Base-by-base conservation (phyloP, 2,113 vertebrate species). In the Circaetus cinerascens region DNA sequence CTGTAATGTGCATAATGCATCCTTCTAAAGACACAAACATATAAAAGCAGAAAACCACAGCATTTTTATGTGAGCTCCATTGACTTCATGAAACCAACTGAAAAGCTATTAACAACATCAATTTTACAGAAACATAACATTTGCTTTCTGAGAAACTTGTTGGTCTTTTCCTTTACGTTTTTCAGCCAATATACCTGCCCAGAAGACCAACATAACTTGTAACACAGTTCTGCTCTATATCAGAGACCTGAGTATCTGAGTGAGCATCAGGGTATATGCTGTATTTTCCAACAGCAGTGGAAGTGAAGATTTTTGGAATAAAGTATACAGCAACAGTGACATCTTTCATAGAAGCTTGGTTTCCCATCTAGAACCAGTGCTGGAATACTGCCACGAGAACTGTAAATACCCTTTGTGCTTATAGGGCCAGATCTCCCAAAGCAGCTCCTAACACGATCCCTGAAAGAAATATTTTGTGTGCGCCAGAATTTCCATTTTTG, bases 401-500 rank as follows among this genome's bases (percentile, higher is more conserved):
- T 32, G 34, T 38, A 92, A 62, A 90, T 27, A 55, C 7, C 30
- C 40, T 86, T 84, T 78, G 7, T 34, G 19, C 12, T 77, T 63
- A 50, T 10, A 60, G 38, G 51, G 26, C 7, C 51, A 76, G 9
- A 41, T 71, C 29, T 67, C 41, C 50, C 43, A 69, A 75, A 75
- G 17, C 29, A 87, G 38, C 45, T 91, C 41, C 62, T 85, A 86
- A 50, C 20, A 57, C 0, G 1, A 40, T 7, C 34, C 41, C 41
- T 51, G 45, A 62, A 95, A 91, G 7, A 69, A 88, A 40, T 41
- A 62, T 45, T 86, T 15, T 34, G 3, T 51, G 26, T n/a, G 3
- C 23, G 11, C 48, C 75, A 96, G 23, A 74, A 93, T 80, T 90
- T 94, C 81, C 56, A 71, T 77, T 95, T 96, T 93, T 90, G 64